phyloP scores from a whole-genome alignment of 2,888 invertebrate species.

The Microdon myrmicae region DNA sequence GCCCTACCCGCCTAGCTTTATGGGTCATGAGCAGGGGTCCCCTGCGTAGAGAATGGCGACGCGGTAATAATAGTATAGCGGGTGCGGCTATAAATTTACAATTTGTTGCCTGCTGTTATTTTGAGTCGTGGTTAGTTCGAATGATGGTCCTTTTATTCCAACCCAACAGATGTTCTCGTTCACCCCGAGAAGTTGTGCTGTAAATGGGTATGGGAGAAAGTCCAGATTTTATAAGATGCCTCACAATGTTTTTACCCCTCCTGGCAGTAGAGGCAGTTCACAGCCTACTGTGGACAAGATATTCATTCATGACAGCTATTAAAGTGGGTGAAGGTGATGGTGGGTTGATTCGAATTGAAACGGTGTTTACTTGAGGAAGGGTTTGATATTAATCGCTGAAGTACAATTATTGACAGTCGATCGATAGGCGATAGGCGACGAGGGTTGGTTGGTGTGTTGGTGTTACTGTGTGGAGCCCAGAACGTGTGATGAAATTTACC shows the following conservation, averaged over 20 bases:
- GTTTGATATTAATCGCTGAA: constrained; percentile 9
- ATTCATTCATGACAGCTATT: constrained; percentile 25
- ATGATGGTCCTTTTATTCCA: constrained; percentile 18
- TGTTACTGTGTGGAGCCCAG: constrained; percentile 3
- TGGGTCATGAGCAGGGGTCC: constrained; percentile 36
- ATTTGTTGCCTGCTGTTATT: constrained; percentile 37
- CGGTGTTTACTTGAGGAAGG: too few relatives aligned
- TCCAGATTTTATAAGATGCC: constrained; percentile 36
- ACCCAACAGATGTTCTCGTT: constrained; percentile 45
- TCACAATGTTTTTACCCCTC: background rate
- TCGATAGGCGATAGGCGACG: too few relatives aligned
- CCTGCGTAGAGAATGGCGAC: background rate
- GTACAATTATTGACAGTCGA: constrained; percentile 24
- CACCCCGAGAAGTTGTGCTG: constrained; percentile 32
- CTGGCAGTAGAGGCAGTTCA: too few relatives aligned
- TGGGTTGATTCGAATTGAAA: background rate
- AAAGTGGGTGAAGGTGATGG: constrained; percentile 42
- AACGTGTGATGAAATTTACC: constrained; percentile 50
- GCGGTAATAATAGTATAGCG: constrained; percentile 1
- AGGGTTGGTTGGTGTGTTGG: background rate
- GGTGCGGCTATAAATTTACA: constrained; percentile 24
- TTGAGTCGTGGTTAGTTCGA: constrained; percentile 48
- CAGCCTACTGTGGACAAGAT: constrained; percentile 17
- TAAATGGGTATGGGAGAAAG: constrained; percentile 48
- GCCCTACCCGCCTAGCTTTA: constrained; percentile 28